A percentile compares a stretch with the other conserved stretches of the same genome.
Evolutionary conservation across 2,888 invertebrate species (phyloP).

Genomic region (Tricholauxania praeusta): DNA sequence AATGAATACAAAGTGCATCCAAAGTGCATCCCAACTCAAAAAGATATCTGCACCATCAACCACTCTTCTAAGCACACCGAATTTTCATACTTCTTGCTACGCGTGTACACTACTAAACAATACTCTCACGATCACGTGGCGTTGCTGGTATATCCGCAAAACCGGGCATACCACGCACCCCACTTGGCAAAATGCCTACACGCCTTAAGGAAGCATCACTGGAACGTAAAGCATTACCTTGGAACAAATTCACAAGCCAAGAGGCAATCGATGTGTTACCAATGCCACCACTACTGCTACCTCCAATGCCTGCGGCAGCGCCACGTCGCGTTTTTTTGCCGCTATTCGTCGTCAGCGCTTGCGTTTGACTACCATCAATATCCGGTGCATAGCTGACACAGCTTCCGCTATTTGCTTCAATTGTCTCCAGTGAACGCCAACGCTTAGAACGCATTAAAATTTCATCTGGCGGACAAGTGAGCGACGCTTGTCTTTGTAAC

Average conservation of each 20-base stretch:
- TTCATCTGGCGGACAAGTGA: conserved; percentile 64
- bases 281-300: conserved; percentile 44
- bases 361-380: conserved; percentile 52
- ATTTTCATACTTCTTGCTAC: no score
- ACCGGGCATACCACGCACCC: conserved; percentile 62
- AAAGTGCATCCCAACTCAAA: background rate
- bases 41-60: background rate
- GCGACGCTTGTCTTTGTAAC: conserved; percentile 65
- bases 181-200: conserved; percentile 62
- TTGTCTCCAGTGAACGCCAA: conserved; percentile 84
- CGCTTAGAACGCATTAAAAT: conserved; percentile 73
- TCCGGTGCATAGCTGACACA: conserved; percentile 63
- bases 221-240: conserved; percentile 77
- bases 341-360: conserved; percentile 37
- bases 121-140: conserved; percentile 61
- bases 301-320: conserved; percentile 24
- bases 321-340: conserved; percentile 45
- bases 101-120: conserved; percentile 55
- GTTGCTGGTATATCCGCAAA: conserved; percentile 63
- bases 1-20: no score
- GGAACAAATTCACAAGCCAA: conserved; percentile 83
- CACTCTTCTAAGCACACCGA: background rate
- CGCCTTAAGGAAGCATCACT: conserved; percentile 68
- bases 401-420: conserved; percentile 67
- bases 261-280: conserved; percentile 72